Percentiles rank a stretch among this genome's conserved stretches.
phyloP scores from a whole-genome alignment of 2,888 invertebrate genomes.

The Zonitis immaculata region DNA sequence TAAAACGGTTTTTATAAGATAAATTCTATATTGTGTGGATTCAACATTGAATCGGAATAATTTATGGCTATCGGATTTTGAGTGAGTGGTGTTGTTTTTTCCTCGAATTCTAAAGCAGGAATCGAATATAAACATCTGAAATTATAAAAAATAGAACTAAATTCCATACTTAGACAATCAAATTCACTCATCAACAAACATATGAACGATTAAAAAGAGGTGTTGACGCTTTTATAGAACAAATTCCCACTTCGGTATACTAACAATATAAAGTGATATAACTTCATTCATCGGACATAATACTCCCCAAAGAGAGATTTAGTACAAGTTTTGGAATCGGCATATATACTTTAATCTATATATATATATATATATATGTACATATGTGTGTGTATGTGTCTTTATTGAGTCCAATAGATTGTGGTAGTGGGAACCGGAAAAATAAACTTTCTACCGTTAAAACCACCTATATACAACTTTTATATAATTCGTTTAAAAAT shows the following conservation, averaged over 20 bases:
- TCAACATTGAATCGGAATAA: no score
- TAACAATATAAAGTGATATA: constrained; percentile 36
- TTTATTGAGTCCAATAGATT: constrained; percentile 23
- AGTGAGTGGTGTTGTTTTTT: no score
- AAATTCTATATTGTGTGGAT: not conserved
- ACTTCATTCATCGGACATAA: constrained; percentile 38
- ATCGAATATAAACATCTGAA: no score
- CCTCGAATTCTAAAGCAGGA: no score
- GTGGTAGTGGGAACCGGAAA: constrained; percentile 8
- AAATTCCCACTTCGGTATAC: constrained; percentile 11
- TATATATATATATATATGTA: no score
- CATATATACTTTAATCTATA: no score
- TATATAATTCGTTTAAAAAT: not conserved
- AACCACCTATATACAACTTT: no score
- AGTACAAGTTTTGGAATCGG: constrained; percentile 30
- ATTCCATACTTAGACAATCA: no score
- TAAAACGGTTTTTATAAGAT: not conserved
- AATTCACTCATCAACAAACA: no score
- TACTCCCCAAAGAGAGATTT: constrained; percentile 39
- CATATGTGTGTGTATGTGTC: no score
- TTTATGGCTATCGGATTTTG: no score
- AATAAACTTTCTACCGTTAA: constrained; percentile 13
- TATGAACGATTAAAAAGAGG: no score
- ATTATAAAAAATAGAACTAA: not conserved
- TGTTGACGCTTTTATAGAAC: not conserved